These are phyloP conservation scores for Lysiphlebus fabarum DNA, from an alignment of 1,140 invertebrate genomes.

Conservation along the genomic window DNA sequence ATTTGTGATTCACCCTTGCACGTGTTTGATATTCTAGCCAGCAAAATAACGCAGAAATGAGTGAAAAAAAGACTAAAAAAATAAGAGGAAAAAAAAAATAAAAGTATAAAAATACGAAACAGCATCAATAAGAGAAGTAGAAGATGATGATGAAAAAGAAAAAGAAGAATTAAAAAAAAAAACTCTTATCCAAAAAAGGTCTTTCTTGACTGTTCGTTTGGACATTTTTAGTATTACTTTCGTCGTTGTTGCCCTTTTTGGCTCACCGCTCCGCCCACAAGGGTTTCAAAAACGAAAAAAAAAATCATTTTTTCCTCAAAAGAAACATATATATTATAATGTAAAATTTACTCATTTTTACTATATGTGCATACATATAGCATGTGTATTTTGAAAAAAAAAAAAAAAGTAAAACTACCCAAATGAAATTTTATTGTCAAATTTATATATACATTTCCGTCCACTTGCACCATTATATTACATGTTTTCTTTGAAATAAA, in stretches of 20 bases:
- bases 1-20: conserved; percentile 43
- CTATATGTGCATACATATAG: too few relatives aligned
- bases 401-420: too few relatives aligned
- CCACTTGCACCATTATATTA: background rate
- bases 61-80: background rate
- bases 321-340: conserved; percentile 6
- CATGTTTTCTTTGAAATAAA: background rate
- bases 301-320: too few relatives aligned
- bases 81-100: background rate
- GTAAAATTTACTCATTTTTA: too few relatives aligned
- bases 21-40: conserved; percentile 46
- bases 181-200: conserved; percentile 14
- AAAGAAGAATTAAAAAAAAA: conserved; percentile 6
- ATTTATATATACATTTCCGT: conserved; percentile 5
- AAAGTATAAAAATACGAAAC: conserved; percentile 9
- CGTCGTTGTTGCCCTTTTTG: conserved; percentile 31
- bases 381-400: too few relatives aligned
- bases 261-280: conserved; percentile 45
- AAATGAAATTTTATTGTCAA: background rate
- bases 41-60: conserved; percentile 14
- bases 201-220: conserved; percentile 25
- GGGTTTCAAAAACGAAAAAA: conserved; percentile 28
- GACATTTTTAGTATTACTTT: too few relatives aligned
- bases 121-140: too few relatives aligned
- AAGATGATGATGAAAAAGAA: conserved; percentile 1